Conservation (phyloP, 1,140 invertebrate genomes). For the Goniozus legneri region DNA sequence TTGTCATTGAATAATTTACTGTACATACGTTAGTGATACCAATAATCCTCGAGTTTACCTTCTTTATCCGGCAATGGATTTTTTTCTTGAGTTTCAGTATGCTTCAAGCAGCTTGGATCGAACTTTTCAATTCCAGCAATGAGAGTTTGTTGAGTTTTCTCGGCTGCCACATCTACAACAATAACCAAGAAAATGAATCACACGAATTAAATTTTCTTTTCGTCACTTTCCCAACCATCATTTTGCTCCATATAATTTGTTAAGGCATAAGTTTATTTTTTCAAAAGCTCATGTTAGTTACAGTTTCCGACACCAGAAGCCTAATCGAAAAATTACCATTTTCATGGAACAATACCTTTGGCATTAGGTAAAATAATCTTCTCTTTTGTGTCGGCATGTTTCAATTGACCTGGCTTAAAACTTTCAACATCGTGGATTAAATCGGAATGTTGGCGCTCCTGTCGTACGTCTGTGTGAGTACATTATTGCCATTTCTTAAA, state of each 20-base stretch:
- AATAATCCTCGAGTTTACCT: conserved; percentile 62
- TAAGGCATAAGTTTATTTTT: too few relatives aligned
- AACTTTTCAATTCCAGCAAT: conserved; percentile 83
- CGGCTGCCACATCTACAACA: conserved; percentile 74
- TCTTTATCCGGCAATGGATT: conserved; percentile 92
- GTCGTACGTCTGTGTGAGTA: conserved; percentile 64
- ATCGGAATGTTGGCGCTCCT: conserved; percentile 70
- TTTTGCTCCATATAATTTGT: too few relatives aligned
- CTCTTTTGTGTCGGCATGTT: conserved; percentile 73
- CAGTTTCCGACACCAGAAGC: background rate
- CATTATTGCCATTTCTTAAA: too few relatives aligned
- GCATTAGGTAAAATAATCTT: conserved; percentile 77
- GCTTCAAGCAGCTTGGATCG: conserved; percentile 79
- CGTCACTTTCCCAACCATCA: too few relatives aligned
- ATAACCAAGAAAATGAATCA: conserved; percentile 18
- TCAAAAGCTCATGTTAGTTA: too few relatives aligned
- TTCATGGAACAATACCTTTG: conserved; percentile 60
- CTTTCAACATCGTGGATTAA: conserved; percentile 71
- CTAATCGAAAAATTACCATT: conserved; percentile 1
- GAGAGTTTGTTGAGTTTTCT: conserved; percentile 81
- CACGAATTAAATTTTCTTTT: too few relatives aligned
- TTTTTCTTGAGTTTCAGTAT: conserved; percentile 90
- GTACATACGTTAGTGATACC: too few relatives aligned
- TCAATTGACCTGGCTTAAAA: conserved; percentile 67
- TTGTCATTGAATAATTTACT: too few relatives aligned